Conservation (phyloP, 2,113 vertebrate species). For the Pholis gunnellus region DNA sequence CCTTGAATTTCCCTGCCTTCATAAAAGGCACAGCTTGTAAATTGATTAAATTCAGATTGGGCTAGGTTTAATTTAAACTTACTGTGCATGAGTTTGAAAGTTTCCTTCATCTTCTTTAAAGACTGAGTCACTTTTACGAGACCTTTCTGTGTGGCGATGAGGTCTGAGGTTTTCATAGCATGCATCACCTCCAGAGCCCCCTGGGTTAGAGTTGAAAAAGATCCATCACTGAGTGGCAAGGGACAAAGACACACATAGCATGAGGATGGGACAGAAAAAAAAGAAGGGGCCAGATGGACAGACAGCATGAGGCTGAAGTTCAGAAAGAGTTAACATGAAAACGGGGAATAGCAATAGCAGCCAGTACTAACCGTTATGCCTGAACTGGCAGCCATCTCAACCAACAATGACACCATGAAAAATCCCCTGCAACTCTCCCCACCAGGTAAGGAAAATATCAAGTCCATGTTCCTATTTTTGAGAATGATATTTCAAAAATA, state of each 20-base stretch:
- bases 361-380: constrained; percentile 84
- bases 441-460: constrained; percentile 85
- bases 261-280: not conserved
- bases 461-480: constrained; percentile 87
- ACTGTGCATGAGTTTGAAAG: constrained; percentile 86
- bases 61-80: constrained; percentile 54
- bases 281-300: constrained; percentile 5
- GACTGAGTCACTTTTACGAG: constrained; percentile 80
- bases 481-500: constrained; percentile 8
- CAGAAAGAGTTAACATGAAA: constrained; percentile 15
- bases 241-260: not conserved
- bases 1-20: constrained; percentile 25
- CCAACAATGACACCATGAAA: constrained; percentile 87
- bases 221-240: not conserved
- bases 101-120: constrained; percentile 80
- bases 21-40: constrained; percentile 49
- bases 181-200: constrained; percentile 79
- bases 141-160: constrained; percentile 74
- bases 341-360: constrained; percentile 14
- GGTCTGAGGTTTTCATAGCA: constrained; percentile 65
- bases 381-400: constrained; percentile 87
- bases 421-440: constrained; percentile 87
- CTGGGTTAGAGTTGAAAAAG: constrained; percentile 51
- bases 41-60: constrained; percentile 40
- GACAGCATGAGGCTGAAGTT: not conserved